Percentiles rank a stretch among this genome's conserved stretches.
Evolutionary conservation across 2,888 invertebrate genomes (phyloP).

Genomic region (Eudemis profundana): DNA sequence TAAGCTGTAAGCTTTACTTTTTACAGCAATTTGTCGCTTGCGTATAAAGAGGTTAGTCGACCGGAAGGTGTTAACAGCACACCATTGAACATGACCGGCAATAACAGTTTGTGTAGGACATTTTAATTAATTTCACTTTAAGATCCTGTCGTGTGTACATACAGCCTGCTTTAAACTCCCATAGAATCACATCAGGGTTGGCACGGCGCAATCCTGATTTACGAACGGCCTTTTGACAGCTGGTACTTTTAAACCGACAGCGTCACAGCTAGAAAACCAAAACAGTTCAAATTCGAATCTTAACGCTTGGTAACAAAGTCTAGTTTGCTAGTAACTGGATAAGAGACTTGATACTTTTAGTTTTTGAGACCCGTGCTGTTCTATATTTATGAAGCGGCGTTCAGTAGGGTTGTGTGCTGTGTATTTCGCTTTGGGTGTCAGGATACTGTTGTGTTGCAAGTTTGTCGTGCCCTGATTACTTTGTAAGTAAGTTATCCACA

Average conservation of each 20-base stretch:
- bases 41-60: not conserved
- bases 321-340: not conserved
- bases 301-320: not conserved
- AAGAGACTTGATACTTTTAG: not conserved
- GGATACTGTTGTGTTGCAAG: not conserved
- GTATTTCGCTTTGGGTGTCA: not conserved
- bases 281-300: not conserved
- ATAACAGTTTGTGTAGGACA: not conserved
- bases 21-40: not conserved
- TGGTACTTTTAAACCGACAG: not conserved
- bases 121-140: constrained; percentile 20
- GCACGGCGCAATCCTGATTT: constrained; percentile 48
- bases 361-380: constrained; percentile 44
- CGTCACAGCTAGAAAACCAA: not conserved
- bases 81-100: constrained; percentile 2
- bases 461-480: not conserved
- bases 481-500: not conserved
- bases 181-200: constrained; percentile 28
- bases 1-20: not conserved
- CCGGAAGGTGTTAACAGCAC: not conserved
- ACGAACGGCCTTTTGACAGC: constrained; percentile 45
- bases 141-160: constrained; percentile 17
- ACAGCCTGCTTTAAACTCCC: constrained; percentile 21
- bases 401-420: constrained; percentile 33
- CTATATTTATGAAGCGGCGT: constrained; percentile 52